Percentiles rank a stretch among this genome's conserved stretches.
Conservation (phyloP, 2,113 vertebrate species). For the Tragulus kanchil region DNA sequence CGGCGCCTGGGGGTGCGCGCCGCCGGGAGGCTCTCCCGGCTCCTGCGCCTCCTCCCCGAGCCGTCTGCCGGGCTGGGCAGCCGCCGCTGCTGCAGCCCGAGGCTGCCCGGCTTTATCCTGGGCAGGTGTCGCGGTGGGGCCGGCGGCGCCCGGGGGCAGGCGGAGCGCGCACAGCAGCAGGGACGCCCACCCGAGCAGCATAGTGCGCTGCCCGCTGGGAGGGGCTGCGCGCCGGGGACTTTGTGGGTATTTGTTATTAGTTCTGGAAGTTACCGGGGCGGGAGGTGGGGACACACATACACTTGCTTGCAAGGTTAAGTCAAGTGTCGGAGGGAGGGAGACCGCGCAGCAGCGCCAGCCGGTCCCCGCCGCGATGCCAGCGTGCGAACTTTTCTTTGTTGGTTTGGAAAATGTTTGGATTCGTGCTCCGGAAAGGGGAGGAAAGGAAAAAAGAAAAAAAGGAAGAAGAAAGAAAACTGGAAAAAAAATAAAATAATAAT, state of each 20-base stretch:
- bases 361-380: constrained; percentile 44
- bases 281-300: constrained; percentile 44
- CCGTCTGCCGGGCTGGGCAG: constrained; percentile 30
- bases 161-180: constrained; percentile 81
- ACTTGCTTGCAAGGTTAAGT: constrained; percentile 72
- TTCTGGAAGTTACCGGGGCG: constrained; percentile 64
- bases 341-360: constrained; percentile 76
- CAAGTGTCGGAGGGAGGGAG: constrained; percentile 77
- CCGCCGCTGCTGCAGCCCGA: constrained; percentile 80
- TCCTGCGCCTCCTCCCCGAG: constrained; percentile 68
- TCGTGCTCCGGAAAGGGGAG: neutral
- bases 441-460: neutral
- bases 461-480: neutral
- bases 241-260: constrained; percentile 62
- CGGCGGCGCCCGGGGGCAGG: constrained; percentile 67
- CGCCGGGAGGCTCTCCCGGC: constrained; percentile 11
- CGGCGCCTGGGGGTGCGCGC: constrained; percentile 55
- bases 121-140: constrained; percentile 84
- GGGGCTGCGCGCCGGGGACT: constrained; percentile 66
- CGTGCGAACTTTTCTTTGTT: constrained; percentile 88
- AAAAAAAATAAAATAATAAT: neutral
- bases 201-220: constrained; percentile 78
- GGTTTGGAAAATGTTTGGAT: constrained; percentile 78
- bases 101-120: constrained; percentile 77
- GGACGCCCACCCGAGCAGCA: constrained; percentile 84